phyloP scores from a whole-genome alignment of 1,140 invertebrate genomes.

The Magallana angulata region DNA sequence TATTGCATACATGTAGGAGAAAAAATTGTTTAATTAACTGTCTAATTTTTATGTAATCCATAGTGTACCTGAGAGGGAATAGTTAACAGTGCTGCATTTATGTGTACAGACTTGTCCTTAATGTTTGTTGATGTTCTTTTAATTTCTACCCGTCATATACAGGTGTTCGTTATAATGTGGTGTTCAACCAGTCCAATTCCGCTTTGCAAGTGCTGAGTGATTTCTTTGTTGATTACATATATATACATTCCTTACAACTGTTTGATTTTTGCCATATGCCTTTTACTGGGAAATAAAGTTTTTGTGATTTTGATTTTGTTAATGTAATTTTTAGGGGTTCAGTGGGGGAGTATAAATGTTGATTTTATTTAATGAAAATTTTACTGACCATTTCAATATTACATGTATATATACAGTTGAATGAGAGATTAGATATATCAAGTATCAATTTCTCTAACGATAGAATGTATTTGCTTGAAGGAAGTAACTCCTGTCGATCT shows the following conservation, averaged over 20 bases:
- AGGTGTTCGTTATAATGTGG: not conserved
- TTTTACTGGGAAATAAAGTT: slow-evolving; percentile 24
- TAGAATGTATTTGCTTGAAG: no score
- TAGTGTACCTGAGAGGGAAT: no score
- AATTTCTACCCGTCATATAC: not conserved
- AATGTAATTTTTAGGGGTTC: no score
- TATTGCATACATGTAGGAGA: no score
- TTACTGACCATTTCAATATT: not conserved
- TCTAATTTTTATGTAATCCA: no score
- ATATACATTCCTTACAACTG: slow-evolving; percentile 35
- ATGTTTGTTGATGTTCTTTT: not conserved
- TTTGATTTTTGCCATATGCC: slow-evolving; percentile 28
- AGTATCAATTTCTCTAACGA: no score
- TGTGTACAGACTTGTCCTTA: no score
- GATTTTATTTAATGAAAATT: not conserved
- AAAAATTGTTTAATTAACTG: no score
- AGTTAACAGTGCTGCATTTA: no score
- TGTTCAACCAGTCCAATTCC: not conserved
- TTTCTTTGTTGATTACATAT: not conserved
- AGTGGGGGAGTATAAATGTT: not conserved
- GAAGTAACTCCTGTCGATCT: no score
- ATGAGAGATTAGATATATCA: no score
- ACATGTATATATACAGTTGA: no score
- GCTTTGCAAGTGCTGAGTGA: slow-evolving; percentile 16
- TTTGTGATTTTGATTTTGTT: not conserved